A percentile compares a stretch with the other conserved stretches of the same genome.
These are phyloP conservation scores for Eumaeus atala DNA, from an alignment of 1,140 invertebrate species.

Conservation along the genomic window DNA sequence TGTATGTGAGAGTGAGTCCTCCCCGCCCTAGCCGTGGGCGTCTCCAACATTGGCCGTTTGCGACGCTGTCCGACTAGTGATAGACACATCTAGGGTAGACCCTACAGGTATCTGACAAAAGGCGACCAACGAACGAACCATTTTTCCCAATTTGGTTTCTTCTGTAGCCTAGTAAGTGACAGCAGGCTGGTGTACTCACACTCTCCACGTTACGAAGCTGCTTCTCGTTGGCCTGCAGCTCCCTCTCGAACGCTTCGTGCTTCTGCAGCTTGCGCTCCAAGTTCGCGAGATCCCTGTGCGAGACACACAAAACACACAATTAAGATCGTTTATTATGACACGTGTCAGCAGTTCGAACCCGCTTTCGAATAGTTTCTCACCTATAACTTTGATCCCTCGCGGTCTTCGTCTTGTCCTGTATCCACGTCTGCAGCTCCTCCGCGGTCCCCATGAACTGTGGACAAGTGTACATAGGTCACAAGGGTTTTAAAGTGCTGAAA, in stretches of 20 bases:
- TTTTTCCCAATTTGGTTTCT: too few species aligned
- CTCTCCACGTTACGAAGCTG: conserved; percentile 90
- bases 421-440: conserved; percentile 91
- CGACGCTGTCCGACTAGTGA: too few species aligned
- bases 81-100: too few species aligned
- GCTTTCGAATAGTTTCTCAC: conserved; percentile 24
- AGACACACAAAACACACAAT: conserved; percentile 9
- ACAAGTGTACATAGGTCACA: neutral
- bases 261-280: conserved; percentile 96
- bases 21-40: too few species aligned
- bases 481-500: too few species aligned
- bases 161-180: too few species aligned
- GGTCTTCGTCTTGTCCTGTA: conserved; percentile 92
- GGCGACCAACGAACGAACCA: too few species aligned
- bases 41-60: neutral
- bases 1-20: too few species aligned
- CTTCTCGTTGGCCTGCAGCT: conserved; percentile 93
- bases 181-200: too few species aligned
- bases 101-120: too few species aligned
- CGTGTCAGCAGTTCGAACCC: too few species aligned
- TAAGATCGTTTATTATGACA: too few species aligned
- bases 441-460: conserved; percentile 89
- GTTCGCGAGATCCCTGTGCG: conserved; percentile 91
- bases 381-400: conserved; percentile 93
- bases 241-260: conserved; percentile 97